A percentile compares a stretch with the other conserved stretches of the same genome.
phyloP scores from a whole-genome alignment of 2,797 vertebrate genomes.

The Galago senegalensis region DNA sequence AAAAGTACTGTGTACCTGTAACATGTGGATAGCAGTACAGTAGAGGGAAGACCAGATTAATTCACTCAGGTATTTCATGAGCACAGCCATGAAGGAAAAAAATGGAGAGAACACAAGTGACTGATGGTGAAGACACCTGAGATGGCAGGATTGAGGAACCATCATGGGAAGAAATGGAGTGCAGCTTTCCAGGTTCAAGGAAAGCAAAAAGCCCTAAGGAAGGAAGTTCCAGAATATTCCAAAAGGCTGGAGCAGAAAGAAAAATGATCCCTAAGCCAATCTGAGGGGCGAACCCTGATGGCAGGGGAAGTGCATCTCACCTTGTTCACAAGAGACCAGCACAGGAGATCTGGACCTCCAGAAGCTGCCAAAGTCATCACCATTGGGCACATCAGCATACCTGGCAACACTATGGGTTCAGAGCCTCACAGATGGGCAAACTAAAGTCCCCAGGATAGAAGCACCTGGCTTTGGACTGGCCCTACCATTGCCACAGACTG shows the following conservation, averaged over 20 bases:
- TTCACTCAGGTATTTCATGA: neutral
- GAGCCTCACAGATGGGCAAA: neutral
- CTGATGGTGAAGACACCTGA: neutral
- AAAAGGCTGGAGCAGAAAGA: neutral
- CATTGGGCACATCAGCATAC: too few species aligned
- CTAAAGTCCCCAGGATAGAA: neutral
- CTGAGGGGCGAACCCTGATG: fast-evolving
- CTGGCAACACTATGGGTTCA: too few species aligned
- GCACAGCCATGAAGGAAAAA: neutral
- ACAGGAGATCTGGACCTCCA: neutral
- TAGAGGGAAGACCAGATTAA: neutral
- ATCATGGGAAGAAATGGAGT: neutral
- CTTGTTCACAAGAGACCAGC: neutral
- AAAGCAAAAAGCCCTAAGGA: neutral
- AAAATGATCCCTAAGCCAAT: neutral
- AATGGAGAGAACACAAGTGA: fast-evolving
- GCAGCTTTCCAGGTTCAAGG: neutral
- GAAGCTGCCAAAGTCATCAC: neutral
- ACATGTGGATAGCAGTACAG: neutral
- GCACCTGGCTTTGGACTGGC: neutral
- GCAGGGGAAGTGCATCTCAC: neutral
- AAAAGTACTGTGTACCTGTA: neutral
- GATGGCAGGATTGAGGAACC: too few species aligned
- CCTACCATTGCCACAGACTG: too few species aligned
- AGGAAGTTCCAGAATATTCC: neutral